phyloP scores from a whole-genome alignment of 1,140 invertebrate species.

The Drosophila willistoni region DNA sequence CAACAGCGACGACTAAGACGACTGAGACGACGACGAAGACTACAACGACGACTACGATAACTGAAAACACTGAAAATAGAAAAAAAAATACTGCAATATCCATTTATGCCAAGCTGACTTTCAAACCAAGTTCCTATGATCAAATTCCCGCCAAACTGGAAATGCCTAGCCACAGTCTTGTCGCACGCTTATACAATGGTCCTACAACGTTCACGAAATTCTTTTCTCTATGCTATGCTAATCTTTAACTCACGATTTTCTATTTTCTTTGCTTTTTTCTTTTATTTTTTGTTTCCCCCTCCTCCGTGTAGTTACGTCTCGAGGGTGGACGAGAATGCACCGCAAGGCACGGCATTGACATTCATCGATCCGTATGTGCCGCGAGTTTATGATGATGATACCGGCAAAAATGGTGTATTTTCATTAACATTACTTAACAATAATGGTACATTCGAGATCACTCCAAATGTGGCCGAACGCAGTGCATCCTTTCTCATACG shows the following conservation, averaged over 20 bases:
- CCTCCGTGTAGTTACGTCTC: constrained; percentile 87
- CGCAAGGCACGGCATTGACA: constrained; percentile 89
- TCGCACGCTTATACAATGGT: constrained; percentile 51
- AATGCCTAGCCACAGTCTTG: constrained; percentile 53
- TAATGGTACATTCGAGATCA: constrained; percentile 94
- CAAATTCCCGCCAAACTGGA: constrained; percentile 61
- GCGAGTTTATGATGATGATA: constrained; percentile 90
- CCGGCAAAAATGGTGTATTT: constrained; percentile 93
- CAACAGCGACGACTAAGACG: constrained; percentile 45
- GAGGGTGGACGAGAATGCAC: constrained; percentile 91
- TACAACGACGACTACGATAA: constrained; percentile 24
- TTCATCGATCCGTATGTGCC: constrained; percentile 89
- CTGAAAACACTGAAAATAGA: constrained; percentile 50
- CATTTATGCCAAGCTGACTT: constrained; percentile 65
- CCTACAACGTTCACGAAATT: constrained; percentile 63
- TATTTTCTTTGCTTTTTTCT: constrained; percentile 22
- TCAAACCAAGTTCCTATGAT: constrained; percentile 43
- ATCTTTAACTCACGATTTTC: constrained; percentile 63
- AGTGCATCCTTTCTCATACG: constrained; percentile 91
- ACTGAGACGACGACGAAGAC: constrained; percentile 42
- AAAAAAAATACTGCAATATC: constrained; percentile 47
- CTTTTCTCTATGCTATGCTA: constrained; percentile 68
- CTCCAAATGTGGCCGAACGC: constrained; percentile 93
- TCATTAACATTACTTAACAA: constrained; percentile 90
- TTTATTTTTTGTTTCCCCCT: not conserved